These are phyloP conservation scores for Leptopilina syphax DNA, from an alignment of 2,888 invertebrate species.

Conservation along the genomic window DNA sequence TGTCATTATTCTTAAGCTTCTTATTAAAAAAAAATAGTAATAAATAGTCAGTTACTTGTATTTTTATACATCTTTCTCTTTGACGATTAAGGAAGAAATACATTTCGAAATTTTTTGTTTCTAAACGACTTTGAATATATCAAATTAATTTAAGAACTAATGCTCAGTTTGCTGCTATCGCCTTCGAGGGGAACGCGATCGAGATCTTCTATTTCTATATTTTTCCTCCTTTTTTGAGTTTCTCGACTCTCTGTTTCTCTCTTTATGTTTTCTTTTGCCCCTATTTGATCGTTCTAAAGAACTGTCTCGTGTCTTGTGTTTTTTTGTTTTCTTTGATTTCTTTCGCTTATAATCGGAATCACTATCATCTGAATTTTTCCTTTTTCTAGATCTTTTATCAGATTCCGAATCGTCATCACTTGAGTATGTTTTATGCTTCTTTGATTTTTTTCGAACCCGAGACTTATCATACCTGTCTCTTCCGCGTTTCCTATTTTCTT, in stretches of 20 bases:
- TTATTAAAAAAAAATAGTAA: too few relatives aligned
- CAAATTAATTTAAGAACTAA: too few relatives aligned
- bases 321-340: conserved; percentile 74
- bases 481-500: conserved; percentile 57
- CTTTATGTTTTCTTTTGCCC: conserved; percentile 80
- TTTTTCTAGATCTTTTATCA: conserved; percentile 60
- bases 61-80: too few relatives aligned
- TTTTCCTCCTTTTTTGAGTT: conserved; percentile 79
- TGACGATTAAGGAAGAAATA: too few relatives aligned
- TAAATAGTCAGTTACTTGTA: too few relatives aligned
- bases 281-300: conserved; percentile 77
- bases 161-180: conserved; percentile 6
- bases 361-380: conserved; percentile 60
- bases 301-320: conserved; percentile 70
- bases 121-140: too few relatives aligned
- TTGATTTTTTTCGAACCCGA: conserved; percentile 54
- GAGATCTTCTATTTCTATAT: conserved; percentile 65
- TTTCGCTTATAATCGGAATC: conserved; percentile 63
- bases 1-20: too few relatives aligned
- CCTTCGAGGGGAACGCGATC: conserved; percentile 54
- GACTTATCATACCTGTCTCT: conserved; percentile 63
- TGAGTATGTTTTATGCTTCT: conserved; percentile 54
- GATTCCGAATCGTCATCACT: conserved; percentile 51
- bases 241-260: conserved; percentile 77
- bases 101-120: too few relatives aligned